Evolutionary conservation across 1,140 invertebrate genomes (phyloP).

Genomic region (Nasonia longicornis): DNA sequence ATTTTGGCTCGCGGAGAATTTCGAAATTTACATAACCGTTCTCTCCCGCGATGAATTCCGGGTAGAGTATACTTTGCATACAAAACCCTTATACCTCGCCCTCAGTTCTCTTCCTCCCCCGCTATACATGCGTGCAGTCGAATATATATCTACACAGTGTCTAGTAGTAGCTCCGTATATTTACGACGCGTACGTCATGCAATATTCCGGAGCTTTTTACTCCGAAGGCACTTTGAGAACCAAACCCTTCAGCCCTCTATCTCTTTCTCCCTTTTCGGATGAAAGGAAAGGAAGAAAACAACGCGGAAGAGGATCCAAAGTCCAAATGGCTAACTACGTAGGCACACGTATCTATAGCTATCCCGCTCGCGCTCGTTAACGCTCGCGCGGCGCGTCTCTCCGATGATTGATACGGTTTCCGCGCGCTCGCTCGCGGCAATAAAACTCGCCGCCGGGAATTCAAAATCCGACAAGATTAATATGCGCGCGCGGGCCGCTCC

Average conservation of each 20-base stretch:
- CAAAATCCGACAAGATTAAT: conserved; percentile 36
- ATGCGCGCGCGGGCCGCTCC: not conserved
- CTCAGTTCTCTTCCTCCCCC: no score
- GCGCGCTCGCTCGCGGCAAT: not conserved
- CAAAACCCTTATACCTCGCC: conserved; percentile 36
- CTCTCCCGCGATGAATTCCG: conserved; percentile 46
- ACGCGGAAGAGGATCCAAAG: not conserved
- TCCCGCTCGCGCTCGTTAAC: not conserved
- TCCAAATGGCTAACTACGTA: not conserved
- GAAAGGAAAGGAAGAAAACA: not conserved
- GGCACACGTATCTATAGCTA: not conserved
- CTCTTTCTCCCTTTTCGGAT: not conserved
- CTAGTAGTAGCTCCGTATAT: no score
- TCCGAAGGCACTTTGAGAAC: no score
- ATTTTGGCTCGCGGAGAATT: conserved; percentile 47
- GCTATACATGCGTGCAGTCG: not conserved
- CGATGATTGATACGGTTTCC: conserved; percentile 32
- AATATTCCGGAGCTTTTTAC: no score
- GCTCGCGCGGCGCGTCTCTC: not conserved
- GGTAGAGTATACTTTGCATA: conserved; percentile 52
- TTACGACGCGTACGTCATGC: no score
- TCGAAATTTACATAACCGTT: conserved; percentile 55
- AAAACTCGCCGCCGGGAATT: conserved; percentile 28
- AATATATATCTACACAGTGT: not conserved
- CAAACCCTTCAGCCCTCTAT: no score